Evolutionary conservation across 2,888 invertebrate genomes (phyloP), one percentile per base, ranked within the genome.

Genomic region (Nymphalis c-album): DNA sequence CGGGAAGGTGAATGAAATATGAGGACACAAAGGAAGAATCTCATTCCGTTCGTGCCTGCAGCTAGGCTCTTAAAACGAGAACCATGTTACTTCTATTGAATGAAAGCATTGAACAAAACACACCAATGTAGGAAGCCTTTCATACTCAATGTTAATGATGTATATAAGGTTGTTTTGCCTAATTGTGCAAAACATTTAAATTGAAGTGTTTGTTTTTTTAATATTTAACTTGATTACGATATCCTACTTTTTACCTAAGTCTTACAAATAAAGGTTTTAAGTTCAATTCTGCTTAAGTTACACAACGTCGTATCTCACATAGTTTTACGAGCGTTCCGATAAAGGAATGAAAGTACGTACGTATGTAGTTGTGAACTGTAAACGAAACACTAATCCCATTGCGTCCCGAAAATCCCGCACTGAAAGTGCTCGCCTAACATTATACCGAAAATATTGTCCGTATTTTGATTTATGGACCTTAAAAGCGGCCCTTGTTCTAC

Each of bases 381-480:
- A 89, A 88, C 89, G 86, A 86, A 88, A 85, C 84, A 85, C 87
- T 90, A 88, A 90, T 89, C 86, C 85, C 79, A 80, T 85, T 81
- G 82, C 87, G 85, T 85, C 86, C 82, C 81, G 78, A 84, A 83
- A 86, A 85, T 84, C 82, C 82, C 79, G 79, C 74, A 81, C 81
- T 75, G 83, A 86, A 87, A 86, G 84, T 85, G 85, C 81, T 81
- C 83, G 80, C 80, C 82, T 83, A 76, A 80, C 83, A 84, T 80
- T 83, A 80, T 81, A 80, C 84, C 80, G 83, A 85, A 86, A 88
- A 88, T 88, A 89, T 88, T 85, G 85, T 81, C 83, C 83, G 80
- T 87, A 85, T 86, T 90, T 85, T 91, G 90, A 91, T 91, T 91
- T 91, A 91, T 89, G 87, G 84, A 80, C 84, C 88, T 87, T 88